Evolutionary conservation across 2,888 invertebrate species (phyloP), one percentile per base, ranked within the genome.

Genomic region (Petrolisthes cinctipes): DNA sequence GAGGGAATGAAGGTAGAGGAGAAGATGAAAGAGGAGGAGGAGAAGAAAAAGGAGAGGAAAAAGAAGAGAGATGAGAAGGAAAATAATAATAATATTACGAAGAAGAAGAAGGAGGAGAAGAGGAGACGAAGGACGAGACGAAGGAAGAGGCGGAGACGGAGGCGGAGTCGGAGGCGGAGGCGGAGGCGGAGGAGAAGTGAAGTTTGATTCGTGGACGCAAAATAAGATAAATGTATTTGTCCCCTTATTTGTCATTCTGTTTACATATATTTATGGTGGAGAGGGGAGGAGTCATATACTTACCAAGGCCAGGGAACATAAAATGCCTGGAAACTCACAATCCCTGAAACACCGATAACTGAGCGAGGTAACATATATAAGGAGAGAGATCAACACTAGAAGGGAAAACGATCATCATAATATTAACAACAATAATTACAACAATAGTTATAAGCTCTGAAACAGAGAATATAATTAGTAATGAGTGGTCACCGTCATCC

Each of bases 331-430:
- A 53, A 56, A 56, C 37, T 56, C 7, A 79, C 78, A 56, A 79
- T 79, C 78, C 78, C 78, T 79, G 78, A 79, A 79, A 79, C 78
- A 79, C 5, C 78, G 56, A 79, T 20, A 79, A 79, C 54, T 56
- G n/a, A 37, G 37, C 37, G 37, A 37, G 37, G 37, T 37, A 37
- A 37, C 37, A 37, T 1, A 37, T 37, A 37, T 37, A 37, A 37
- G 37, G 37, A 37, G 37, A 37, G 37, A 37, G 37, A 2, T 37
- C 37, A 37, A 37, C 37, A 37, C 37, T 56, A 79, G 56, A 53
- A 79, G 56, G n/a, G 56, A 79, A 20, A 79, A 79, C 54, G 56
- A 79, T 56, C 54, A 79, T 56, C 51, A 75, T 23, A 75, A 76
- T 53, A 76, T 53, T 53, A 76, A 76, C 76, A 79, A 78, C 54